Evolutionary conservation across 2,888 invertebrate species (phyloP).

Genomic region (Sminthurides aquaticus): DNA sequence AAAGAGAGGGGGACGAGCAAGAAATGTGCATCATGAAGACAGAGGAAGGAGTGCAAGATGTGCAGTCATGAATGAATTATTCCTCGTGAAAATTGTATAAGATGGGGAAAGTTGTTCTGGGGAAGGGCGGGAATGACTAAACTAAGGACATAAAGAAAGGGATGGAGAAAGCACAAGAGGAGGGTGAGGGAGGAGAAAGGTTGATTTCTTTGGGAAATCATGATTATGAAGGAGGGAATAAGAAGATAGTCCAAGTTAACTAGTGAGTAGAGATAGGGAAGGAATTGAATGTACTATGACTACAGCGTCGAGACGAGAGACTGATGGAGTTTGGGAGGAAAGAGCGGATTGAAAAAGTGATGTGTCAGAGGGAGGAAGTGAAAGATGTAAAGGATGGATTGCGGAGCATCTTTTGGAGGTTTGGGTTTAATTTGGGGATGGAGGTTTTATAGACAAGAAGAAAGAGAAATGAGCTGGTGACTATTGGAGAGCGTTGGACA

Average conservation of each 20-base stretch:
- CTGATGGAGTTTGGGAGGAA: too few relatives aligned
- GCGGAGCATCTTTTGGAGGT: too few relatives aligned
- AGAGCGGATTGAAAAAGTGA: neutral
- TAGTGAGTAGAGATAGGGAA: too few relatives aligned
- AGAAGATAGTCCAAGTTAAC: too few relatives aligned
- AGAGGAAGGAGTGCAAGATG: neutral
- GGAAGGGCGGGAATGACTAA: neutral
- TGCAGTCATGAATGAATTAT: neutral
- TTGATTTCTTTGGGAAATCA: neutral
- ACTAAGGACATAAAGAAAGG: neutral
- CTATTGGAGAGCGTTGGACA: too few relatives aligned
- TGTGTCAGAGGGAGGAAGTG: too few relatives aligned
- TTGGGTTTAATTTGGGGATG: too few relatives aligned
- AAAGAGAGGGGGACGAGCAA: neutral
- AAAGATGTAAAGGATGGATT: too few relatives aligned
- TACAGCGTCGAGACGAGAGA: too few relatives aligned
- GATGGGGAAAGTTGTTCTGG: neutral
- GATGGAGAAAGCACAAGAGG: neutral
- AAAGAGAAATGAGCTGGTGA: too few relatives aligned
- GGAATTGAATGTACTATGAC: too few relatives aligned
- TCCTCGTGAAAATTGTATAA: neutral
- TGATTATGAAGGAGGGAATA: neutral
- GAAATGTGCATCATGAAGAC: neutral
- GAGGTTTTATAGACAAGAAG: too few relatives aligned
- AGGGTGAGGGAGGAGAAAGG: neutral